Evolutionary conservation across 1,140 invertebrate species (phyloP).

Genomic region (Pygmarrhopalites habei): DNA sequence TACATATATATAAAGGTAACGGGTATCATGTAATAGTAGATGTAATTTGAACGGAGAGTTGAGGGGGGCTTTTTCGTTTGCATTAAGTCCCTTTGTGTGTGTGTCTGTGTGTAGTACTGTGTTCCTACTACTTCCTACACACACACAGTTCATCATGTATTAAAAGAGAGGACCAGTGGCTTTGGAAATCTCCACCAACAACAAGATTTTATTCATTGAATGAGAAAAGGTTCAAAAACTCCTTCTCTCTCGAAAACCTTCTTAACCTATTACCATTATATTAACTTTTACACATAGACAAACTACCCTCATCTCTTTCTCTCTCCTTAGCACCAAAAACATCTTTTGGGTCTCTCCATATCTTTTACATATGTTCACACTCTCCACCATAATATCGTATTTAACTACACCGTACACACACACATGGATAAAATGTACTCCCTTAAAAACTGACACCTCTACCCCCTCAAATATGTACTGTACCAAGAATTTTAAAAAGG

Average conservation of each 20-base stretch:
- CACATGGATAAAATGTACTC: not conserved
- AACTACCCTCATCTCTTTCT: not conserved
- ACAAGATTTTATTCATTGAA: not conserved
- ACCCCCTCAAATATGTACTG: too few relatives aligned
- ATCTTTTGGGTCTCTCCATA: not conserved
- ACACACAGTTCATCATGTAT: too few relatives aligned
- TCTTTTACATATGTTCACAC: not conserved
- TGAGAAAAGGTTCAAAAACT: not conserved
- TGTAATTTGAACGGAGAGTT: not conserved
- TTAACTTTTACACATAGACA: not conserved
- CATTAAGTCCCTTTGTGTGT: not conserved
- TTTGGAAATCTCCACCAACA: not conserved
- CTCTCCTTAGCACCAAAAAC: not conserved
- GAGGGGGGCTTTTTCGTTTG: not conserved
- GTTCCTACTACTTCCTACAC: not conserved
- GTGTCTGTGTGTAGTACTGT: not conserved
- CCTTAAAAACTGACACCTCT: not conserved
- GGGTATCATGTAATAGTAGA: too few relatives aligned
- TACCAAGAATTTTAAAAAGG: too few relatives aligned
- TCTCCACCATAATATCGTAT: not conserved
- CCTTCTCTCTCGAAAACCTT: not conserved
- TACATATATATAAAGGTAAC: too few relatives aligned
- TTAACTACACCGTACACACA: not conserved
- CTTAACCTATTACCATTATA: slow-evolving; percentile 8
- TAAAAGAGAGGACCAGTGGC: too few relatives aligned